phyloP scores from a whole-genome alignment of 2,797 vertebrate genomes.

The Characodon lateralis region DNA sequence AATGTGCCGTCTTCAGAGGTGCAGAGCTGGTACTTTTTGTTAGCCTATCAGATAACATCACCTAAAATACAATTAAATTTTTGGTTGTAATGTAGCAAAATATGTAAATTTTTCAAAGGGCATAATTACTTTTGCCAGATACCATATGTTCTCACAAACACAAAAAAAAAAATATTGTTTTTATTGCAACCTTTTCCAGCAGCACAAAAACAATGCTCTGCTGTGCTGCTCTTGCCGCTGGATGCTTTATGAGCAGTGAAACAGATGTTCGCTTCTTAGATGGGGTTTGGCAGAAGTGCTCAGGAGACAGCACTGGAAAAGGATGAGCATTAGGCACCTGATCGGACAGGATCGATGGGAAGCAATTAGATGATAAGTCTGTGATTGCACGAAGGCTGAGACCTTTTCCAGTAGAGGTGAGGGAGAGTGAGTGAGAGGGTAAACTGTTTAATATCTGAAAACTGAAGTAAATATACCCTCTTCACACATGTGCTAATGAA shows the following conservation, averaged over 20 bases:
- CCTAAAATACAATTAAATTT: not conserved
- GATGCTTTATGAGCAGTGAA: constrained; percentile 60
- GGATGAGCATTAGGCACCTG: constrained; percentile 78
- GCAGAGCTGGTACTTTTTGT: no score
- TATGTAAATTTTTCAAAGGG: not conserved
- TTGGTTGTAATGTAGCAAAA: constrained; percentile 1
- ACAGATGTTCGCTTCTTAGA: constrained; percentile 68
- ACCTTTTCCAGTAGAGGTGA: constrained; percentile 46
- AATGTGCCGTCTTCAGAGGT: no score
- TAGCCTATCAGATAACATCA: not conserved
- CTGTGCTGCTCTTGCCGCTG: constrained; percentile 42
- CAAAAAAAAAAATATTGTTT: constrained; percentile 4
- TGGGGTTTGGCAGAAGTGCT: constrained; percentile 63
- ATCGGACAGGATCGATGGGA: constrained; percentile 84
- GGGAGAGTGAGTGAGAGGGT: constrained; percentile 7
- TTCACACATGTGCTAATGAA: constrained; percentile 21
- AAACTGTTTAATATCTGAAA: constrained; percentile 28
- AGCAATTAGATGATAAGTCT: constrained; percentile 80
- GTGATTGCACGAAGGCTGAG: constrained; percentile 47
- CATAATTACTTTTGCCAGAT: constrained; percentile 35
- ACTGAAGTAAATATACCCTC: constrained; percentile 14
- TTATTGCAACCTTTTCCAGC: constrained; percentile 17
- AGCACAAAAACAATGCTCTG: constrained; percentile 39
- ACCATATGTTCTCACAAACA: constrained; percentile 35
- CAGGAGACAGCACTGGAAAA: constrained; percentile 65